These are phyloP conservation scores for Nansenia antarctica DNA, from an alignment of 2,113 vertebrate species.

Conservation along the genomic window DNA sequence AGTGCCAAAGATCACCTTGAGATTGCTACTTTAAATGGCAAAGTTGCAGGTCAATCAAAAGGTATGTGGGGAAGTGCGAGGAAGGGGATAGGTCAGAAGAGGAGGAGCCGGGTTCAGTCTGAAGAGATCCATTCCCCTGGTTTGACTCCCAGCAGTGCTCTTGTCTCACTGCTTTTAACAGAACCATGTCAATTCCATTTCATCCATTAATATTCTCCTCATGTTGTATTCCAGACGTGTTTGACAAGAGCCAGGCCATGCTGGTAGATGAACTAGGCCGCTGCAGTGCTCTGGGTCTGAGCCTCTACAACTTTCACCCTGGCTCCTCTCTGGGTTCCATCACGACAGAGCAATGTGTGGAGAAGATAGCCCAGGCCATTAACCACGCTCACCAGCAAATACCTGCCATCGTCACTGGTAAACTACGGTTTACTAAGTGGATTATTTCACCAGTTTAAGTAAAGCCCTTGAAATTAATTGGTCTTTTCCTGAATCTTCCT, in stretches of 20 bases:
- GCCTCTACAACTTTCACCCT: slow-evolving; percentile 77
- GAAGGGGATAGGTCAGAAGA: too few species aligned
- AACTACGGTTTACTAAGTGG: neutral
- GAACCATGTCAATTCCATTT: neutral
- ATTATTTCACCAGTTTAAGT: too few species aligned
- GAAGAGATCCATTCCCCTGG: too few species aligned
- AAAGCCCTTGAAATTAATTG: too few species aligned
- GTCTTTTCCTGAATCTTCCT: too few species aligned
- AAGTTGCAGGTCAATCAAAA: too few species aligned
- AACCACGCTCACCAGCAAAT: slow-evolving; percentile 76
- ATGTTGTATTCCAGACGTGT: slow-evolving; percentile 64
- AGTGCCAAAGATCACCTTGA: too few species aligned
- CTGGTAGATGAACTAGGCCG: slow-evolving; percentile 77
- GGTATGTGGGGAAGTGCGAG: too few species aligned
- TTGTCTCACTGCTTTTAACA: too few species aligned
- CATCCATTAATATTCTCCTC: neutral
- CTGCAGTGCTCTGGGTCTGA: slow-evolving; percentile 74
- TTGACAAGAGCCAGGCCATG: slow-evolving; percentile 76
- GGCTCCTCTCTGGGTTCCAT: slow-evolving; percentile 73
- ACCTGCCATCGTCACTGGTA: slow-evolving; percentile 74
- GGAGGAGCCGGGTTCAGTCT: too few species aligned
- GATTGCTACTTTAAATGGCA: too few species aligned
- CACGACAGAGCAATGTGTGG: slow-evolving; percentile 68
- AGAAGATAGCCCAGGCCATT: slow-evolving; percentile 73
- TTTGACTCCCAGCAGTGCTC: too few species aligned